A percentile compares a stretch with the other conserved stretches of the same genome.
Conservation (phyloP, 2,888 invertebrate species). For the Catocala nupta region DNA sequence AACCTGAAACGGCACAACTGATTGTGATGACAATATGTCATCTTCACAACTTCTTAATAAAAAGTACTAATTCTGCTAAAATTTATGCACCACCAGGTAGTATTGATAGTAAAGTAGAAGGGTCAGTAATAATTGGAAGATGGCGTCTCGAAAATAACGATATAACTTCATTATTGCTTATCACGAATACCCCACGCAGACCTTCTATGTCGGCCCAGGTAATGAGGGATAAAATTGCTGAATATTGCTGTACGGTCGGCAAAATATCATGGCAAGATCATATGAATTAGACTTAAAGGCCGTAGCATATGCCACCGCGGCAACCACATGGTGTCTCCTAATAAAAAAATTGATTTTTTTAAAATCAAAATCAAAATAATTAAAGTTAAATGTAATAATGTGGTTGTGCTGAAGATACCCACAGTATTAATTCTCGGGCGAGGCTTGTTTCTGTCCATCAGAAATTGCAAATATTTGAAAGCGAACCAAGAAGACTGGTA, state of each 20-base stretch:
- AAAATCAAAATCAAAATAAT: slow-evolving; percentile 11
- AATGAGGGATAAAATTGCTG: slow-evolving; percentile 36
- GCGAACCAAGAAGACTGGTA: slow-evolving; percentile 30
- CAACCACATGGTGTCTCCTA: slow-evolving; percentile 26
- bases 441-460: slow-evolving; percentile 34
- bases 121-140: slow-evolving; percentile 25
- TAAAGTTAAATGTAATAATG: slow-evolving; percentile 22
- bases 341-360: slow-evolving; percentile 10
- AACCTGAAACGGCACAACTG: slow-evolving; percentile 27
- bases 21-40: slow-evolving; percentile 32
- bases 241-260: slow-evolving; percentile 36
- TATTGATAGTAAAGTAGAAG: slow-evolving; percentile 29
- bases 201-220: slow-evolving; percentile 21
- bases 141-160: slow-evolving; percentile 23
- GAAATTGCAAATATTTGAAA: slow-evolving; percentile 27
- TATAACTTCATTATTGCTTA: slow-evolving; percentile 31
- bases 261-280: slow-evolving; percentile 33
- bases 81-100: slow-evolving; percentile 31
- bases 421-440: slow-evolving; percentile 30
- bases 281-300: slow-evolving; percentile 29
- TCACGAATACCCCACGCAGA: slow-evolving; percentile 25
- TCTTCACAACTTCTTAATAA: slow-evolving; percentile 31
- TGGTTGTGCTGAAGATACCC: slow-evolving; percentile 13
- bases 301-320: slow-evolving; percentile 22
- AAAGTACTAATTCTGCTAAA: slow-evolving; percentile 25